A percentile compares a stretch with the other conserved stretches of the same genome.
Conservation (phyloP, 2,888 invertebrate species). For the Idaea straminata region DNA sequence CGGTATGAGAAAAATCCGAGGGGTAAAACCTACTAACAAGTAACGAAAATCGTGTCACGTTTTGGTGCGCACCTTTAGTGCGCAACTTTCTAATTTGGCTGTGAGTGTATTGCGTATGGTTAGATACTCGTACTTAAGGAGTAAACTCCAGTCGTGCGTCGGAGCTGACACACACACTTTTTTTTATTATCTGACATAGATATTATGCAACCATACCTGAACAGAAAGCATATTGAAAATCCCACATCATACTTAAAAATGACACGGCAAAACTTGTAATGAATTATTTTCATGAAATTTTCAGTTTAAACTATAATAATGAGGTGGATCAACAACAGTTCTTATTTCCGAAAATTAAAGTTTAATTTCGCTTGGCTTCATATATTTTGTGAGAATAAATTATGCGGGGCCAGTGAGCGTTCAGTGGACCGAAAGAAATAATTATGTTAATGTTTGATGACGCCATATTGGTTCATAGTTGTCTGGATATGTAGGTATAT, state of each 20-base stretch:
- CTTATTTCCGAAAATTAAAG: constrained; percentile 11
- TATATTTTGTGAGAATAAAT: constrained; percentile 27
- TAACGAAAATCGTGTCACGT: no score
- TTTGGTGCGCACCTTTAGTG: no score
- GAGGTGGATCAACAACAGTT: constrained; percentile 16
- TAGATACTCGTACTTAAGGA: no score
- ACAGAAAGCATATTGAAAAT: no score
- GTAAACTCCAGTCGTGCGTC: no score
- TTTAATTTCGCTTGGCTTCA: constrained; percentile 12
- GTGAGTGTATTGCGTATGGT: no score
- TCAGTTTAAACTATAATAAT: constrained; percentile 28
- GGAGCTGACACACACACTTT: no score
- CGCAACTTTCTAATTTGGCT: no score
- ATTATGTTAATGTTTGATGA: constrained; percentile 34
- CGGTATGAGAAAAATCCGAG: no score
- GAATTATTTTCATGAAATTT: constrained; percentile 27
- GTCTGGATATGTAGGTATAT: constrained; percentile 5
- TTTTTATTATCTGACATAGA: no score
- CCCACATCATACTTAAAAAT: constrained; percentile 12
- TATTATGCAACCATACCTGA: no score
- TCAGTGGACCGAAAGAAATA: constrained; percentile 33
- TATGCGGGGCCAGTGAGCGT: constrained; percentile 25
- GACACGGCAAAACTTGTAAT: constrained; percentile 17
- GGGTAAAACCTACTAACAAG: no score
- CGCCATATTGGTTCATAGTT: constrained; percentile 23